Evolutionary conservation across 1,140 invertebrate genomes (phyloP), one percentile per base, ranked within the genome.

Genomic region (Diabrotica virgifera): DNA sequence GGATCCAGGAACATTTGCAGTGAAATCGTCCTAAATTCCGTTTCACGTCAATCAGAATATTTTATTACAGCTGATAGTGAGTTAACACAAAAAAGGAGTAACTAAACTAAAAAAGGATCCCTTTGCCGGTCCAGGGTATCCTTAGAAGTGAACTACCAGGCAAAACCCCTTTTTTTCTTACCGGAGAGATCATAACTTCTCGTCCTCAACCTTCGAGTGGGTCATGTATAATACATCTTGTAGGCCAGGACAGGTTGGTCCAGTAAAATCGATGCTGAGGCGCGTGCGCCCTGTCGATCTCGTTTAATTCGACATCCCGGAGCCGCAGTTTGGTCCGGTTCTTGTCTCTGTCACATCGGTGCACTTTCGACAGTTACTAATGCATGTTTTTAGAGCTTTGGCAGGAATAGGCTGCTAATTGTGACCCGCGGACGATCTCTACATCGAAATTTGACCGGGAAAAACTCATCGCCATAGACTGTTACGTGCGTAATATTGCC

Each of bases 141-240:
- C 40, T 46, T 46, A 46, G 40, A 46, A 46, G 40, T 46, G 40
- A 46, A 46, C 40, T 46, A 46, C 40, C 40, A 46, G 40, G 40
- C 40, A 46, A 46, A 46, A 46, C 58, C 14, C 24, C 40, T 24
- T 59, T 59, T 59, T 58, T 59, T 50, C 58, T 59, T 12, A 12
- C 36, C 40, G 46, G 37, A 59, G 58, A 46, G 60, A 62, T 65
- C 64, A 69, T 69, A 67, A 66, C 62, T 69, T 60, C 53, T 64
- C 64, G 56, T 62, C 51, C 60, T 62, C 57, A 54, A 65, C 61
- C 55, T 60, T 65, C 67, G 70, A 68, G 70, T 69, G 70, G 70
- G 70, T 71, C 67, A 69, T 71, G 70, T 71, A 71, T 71, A 71
- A 71, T 71, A 69, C 67, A 71, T 71, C 70, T 59, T 69, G 67